phyloP scores from a whole-genome alignment of 92 coral and sea anemone genomes.

The Desmophyllum pertusum region DNA sequence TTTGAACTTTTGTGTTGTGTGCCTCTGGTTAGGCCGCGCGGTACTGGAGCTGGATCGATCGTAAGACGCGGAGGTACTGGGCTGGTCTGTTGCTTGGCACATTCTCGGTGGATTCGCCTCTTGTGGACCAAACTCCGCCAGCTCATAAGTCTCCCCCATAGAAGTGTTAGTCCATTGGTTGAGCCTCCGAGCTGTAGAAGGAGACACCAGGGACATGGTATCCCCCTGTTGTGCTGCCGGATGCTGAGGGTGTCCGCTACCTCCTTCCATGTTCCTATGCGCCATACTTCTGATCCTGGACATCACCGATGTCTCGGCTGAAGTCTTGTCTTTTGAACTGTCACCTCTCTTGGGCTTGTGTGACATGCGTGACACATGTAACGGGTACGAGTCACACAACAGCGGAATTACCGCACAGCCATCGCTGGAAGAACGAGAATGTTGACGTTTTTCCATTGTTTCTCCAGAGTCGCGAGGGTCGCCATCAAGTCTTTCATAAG shows the following conservation, averaged over 20 bases:
- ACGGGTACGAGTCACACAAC: conserved; percentile 74
- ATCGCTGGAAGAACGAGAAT: conserved; percentile 82
- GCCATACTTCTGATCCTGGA: conserved; percentile 20
- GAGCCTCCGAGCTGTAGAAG: conserved; percentile 77
- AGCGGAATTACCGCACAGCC: conserved; percentile 77
- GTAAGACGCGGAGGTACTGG: conserved; percentile 8
- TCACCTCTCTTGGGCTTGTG: conserved; percentile 55
- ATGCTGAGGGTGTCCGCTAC: conserved; percentile 13
- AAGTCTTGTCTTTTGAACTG: conserved; percentile 19
- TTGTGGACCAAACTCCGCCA: conserved; percentile 39
- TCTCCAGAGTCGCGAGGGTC: conserved; percentile 23
- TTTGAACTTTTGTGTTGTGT: conserved; percentile 66
- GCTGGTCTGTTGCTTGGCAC: conserved; percentile 28
- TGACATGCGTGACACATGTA: conserved; percentile 81
- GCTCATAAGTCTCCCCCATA: conserved; percentile 63
- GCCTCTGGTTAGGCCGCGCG: conserved; percentile 51
- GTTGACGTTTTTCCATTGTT: conserved; percentile 41
- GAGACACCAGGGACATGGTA: conserved; percentile 70
- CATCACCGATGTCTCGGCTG: conserved; percentile 17
- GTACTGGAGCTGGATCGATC: conserved; percentile 41
- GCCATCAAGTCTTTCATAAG: conserved; percentile 17
- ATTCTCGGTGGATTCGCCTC: conserved; percentile 8
- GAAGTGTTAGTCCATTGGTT: conserved; percentile 77
- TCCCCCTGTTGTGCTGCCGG: conserved; percentile 45
- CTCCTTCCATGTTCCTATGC: conserved; percentile 18